Percentiles rank a stretch among this genome's conserved stretches.
phyloP scores from a whole-genome alignment of 2,797 vertebrate species.

The Eulemur albifrons region DNA sequence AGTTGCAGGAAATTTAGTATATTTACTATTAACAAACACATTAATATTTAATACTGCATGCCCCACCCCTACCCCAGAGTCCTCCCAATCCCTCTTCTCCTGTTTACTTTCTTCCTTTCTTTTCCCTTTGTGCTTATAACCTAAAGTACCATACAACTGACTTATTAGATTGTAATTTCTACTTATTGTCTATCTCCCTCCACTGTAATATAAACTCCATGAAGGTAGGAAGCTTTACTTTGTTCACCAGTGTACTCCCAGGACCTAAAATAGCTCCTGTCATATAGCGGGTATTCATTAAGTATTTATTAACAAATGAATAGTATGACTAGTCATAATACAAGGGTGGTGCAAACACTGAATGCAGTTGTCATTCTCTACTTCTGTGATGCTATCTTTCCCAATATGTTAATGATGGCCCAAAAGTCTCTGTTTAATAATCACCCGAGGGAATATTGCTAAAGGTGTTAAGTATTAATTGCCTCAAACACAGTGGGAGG shows the following conservation, averaged over 20 bases:
- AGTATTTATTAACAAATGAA: slow-evolving; percentile 10
- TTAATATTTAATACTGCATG: background rate
- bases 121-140: background rate
- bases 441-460: slow-evolving; percentile 37
- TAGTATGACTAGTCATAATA: background rate
- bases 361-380: background rate
- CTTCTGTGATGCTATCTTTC: slow-evolving; percentile 28
- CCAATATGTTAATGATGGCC: slow-evolving; percentile 42
- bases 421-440: slow-evolving; percentile 57
- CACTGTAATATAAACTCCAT: background rate
- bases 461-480: slow-evolving; percentile 59
- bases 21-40: background rate
- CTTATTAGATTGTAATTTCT: background rate
- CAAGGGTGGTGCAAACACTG: background rate
- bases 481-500: slow-evolving; percentile 46
- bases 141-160: background rate
- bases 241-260: background rate
- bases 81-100: background rate
- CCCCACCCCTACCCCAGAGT: background rate
- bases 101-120: background rate
- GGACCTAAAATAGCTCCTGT: background rate
- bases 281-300: background rate
- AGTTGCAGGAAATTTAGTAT: background rate
- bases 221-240: background rate
- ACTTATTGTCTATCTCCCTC: background rate